These are phyloP conservation scores for Phocides pigmalion DNA, from an alignment of 1,140 invertebrate genomes.

Conservation along the genomic window DNA sequence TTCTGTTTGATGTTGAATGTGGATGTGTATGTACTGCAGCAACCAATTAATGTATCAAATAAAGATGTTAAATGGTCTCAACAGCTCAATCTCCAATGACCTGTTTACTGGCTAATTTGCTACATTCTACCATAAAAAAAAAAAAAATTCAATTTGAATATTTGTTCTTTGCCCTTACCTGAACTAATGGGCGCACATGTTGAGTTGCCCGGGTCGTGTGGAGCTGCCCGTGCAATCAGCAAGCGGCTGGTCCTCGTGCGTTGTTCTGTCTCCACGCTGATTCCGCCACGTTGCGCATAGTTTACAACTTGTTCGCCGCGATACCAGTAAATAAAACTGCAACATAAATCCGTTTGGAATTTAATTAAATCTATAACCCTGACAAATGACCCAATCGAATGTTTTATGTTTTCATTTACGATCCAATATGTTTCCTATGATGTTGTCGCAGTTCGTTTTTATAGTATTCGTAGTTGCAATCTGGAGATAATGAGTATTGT, in stretches of 20 bases:
- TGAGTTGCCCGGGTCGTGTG: slow-evolving; percentile 93
- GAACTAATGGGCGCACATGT: slow-evolving; percentile 90
- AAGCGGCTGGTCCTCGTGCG: slow-evolving; percentile 90
- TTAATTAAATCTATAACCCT: slow-evolving; percentile 29
- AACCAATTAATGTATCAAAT: too few relatives aligned
- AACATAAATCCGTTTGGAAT: slow-evolving; percentile 16
- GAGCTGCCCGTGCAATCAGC: slow-evolving; percentile 23
- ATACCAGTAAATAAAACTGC: slow-evolving; percentile 95
- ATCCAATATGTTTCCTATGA: slow-evolving; percentile 12
- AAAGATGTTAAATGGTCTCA: too few relatives aligned
- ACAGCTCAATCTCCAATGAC: too few relatives aligned
- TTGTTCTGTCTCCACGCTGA: slow-evolving; percentile 94
- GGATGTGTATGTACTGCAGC: too few relatives aligned
- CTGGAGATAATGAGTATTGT: background rate
- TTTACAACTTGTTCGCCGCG: slow-evolving; percentile 94
- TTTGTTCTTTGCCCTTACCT: slow-evolving; percentile 76
- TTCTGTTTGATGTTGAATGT: too few relatives aligned
- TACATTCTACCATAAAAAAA: too few relatives aligned
- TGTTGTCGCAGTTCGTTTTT: slow-evolving; percentile 6
- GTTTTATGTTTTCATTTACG: slow-evolving; percentile 22
- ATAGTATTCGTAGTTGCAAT: background rate
- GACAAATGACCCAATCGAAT: slow-evolving; percentile 24
- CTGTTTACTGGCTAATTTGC: too few relatives aligned
- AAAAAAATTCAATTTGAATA: too few relatives aligned
- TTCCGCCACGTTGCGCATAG: slow-evolving; percentile 93